phyloP scores from a whole-genome alignment of 2,113 vertebrate genomes.

The Paralichthys olivaceus region DNA sequence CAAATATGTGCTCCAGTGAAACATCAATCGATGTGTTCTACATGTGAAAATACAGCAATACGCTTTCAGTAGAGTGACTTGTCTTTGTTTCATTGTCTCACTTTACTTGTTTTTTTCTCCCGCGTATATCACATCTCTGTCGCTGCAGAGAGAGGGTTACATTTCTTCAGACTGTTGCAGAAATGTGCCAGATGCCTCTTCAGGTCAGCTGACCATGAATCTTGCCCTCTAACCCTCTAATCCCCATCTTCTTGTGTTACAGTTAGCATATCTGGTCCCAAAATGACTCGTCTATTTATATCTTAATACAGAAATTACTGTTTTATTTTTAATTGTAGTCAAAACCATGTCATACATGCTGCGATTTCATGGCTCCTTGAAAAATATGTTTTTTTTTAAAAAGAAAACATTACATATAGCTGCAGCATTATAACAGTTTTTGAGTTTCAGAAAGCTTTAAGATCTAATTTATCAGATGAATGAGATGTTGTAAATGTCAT shows the following conservation, averaged over 20 bases:
- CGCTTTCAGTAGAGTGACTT: slow-evolving; percentile 28
- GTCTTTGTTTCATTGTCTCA: slow-evolving; percentile 17
- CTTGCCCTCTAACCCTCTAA: not conserved
- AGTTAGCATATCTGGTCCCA: not conserved
- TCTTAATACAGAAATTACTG: not conserved
- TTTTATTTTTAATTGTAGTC: not conserved
- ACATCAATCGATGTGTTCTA: slow-evolving; percentile 38
- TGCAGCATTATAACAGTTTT: too few relatives aligned
- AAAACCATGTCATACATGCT: too few relatives aligned
- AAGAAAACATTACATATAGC: too few relatives aligned
- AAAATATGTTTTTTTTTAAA: too few relatives aligned
- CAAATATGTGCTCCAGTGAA: slow-evolving; percentile 36
- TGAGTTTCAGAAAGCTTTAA: too few relatives aligned
- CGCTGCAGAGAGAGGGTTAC: not conserved
- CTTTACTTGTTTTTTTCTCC: not conserved
- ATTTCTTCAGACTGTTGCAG: slow-evolving; percentile 43
- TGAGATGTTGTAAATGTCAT: not conserved
- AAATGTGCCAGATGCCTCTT: slow-evolving; percentile 59
- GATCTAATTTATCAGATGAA: too few relatives aligned
- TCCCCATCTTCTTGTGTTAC: not conserved
- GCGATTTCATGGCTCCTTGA: too few relatives aligned
- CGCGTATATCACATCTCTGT: slow-evolving; percentile 2
- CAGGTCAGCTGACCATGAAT: slow-evolving; percentile 49
- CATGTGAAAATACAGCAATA: slow-evolving; percentile 63
- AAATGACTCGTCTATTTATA: not conserved